These are phyloP conservation scores for Petrocephalus zakoni DNA, from an alignment of 2,113 vertebrate genomes.

Conservation along the genomic window DNA sequence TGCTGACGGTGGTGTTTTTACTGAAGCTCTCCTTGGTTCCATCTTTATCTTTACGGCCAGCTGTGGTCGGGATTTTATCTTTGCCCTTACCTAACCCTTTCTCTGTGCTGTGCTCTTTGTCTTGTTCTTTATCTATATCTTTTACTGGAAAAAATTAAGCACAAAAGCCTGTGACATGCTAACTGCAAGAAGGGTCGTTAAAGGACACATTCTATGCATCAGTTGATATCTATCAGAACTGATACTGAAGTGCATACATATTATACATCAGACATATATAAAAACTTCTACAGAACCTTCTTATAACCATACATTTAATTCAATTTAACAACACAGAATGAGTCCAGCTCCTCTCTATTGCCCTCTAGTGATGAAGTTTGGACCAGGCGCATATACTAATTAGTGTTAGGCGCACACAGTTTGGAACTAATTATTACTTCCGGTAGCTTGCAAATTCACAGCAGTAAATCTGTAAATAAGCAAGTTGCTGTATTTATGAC, in stretches of 20 bases:
- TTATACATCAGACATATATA: neutral
- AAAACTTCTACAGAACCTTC: neutral
- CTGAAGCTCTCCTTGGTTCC: constrained; percentile 14
- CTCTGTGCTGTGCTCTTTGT: constrained; percentile 37
- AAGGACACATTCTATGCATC: neutral
- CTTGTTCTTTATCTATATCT: constrained; percentile 46
- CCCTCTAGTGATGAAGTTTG: neutral
- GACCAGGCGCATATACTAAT: neutral
- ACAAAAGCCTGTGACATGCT: neutral
- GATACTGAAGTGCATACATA: neutral
- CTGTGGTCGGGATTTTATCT: constrained; percentile 17
- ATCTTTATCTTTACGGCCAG: neutral
- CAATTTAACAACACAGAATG: neutral
- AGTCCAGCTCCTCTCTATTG: neutral
- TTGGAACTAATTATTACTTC: neutral
- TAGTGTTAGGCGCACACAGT: neutral
- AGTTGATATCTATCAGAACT: neutral
- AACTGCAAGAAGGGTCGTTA: neutral
- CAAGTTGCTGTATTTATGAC: neutral
- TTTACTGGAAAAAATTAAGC: constrained; percentile 47
- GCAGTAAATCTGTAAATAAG: neutral
- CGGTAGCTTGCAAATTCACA: neutral
- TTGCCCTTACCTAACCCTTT: constrained; percentile 31
- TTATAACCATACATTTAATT: neutral
- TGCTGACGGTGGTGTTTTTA: constrained; percentile 21